Conservation (phyloP, 2,888 invertebrate species). For the Ernsta delagoae region DNA sequence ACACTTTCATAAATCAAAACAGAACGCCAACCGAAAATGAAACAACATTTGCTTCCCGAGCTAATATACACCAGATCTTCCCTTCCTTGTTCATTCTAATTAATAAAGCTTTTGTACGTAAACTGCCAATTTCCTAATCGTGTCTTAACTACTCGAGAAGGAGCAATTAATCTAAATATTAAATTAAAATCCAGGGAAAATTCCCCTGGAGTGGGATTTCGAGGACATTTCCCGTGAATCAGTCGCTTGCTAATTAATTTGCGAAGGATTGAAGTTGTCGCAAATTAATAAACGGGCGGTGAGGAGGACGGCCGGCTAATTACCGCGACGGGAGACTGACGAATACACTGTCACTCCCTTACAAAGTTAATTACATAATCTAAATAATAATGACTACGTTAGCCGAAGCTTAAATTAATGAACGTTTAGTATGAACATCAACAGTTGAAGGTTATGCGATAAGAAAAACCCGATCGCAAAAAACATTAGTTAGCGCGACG, state of each 20-base stretch:
- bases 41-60: background rate
- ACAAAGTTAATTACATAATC: background rate
- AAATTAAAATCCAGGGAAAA: conserved; percentile 26
- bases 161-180: conserved; percentile 30
- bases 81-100: conserved; percentile 2
- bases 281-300: conserved; percentile 10
- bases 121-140: conserved; percentile 25
- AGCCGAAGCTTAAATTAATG: no score
- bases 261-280: conserved; percentile 27
- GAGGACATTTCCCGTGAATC: conserved; percentile 12
- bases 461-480: no score
- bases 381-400: background rate
- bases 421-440: no score
- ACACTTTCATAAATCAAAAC: background rate
- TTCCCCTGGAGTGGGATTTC: conserved; percentile 13
- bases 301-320: conserved; percentile 5
- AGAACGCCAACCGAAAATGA: background rate
- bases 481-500: no score
- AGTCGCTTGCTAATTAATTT: conserved; percentile 29
- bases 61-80: background rate
- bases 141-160: conserved; percentile 5
- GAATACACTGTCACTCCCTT: background rate
- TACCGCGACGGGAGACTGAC: background rate
- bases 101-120: conserved; percentile 22
- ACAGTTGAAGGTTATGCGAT: no score